Conservation (phyloP, 30 jellyfish, hydroid and myxozoan genomes). For the Mastigias papua region DNA sequence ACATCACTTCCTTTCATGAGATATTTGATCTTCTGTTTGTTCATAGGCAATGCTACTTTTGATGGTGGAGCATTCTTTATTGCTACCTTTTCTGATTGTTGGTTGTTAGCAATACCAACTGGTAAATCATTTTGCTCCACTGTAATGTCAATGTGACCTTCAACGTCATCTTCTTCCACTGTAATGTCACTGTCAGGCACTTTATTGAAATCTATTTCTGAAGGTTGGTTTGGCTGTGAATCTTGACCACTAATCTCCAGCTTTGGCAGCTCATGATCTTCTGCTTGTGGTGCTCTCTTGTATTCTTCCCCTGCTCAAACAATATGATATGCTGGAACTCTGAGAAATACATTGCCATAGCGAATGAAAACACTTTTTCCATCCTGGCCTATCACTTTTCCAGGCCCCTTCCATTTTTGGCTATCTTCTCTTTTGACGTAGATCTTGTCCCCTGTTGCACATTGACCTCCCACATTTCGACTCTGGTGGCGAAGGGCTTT, state of each 20-base stretch:
- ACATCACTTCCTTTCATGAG: conserved; percentile 26
- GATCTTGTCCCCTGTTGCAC: conserved; percentile 44
- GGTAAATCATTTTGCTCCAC: background rate
- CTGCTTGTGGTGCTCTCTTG: conserved; percentile 18
- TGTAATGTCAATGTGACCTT: too few species aligned
- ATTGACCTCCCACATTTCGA: conserved; percentile 13
- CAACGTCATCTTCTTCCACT: too few species aligned
- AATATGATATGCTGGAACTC: conserved; percentile 39
- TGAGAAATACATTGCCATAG: conserved; percentile 12
- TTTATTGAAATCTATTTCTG: background rate
- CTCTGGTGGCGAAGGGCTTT: conserved; percentile 5
- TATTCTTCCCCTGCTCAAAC: conserved; percentile 5
- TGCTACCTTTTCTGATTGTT: background rate
- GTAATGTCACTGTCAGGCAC: too few species aligned
- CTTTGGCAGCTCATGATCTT: conserved; percentile 1
- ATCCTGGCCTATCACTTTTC: conserved; percentile 6
- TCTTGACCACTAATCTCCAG: conserved; percentile 7
- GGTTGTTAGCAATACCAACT: background rate
- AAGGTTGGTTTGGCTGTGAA: background rate
- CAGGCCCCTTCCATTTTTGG: conserved; percentile 43
- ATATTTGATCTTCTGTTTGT: conserved; percentile 20
- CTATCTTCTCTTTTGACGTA: conserved; percentile 40
- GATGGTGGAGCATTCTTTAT: conserved; percentile 4
- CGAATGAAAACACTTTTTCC: conserved; percentile 38
- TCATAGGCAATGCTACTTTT: conserved; percentile 18